Percentiles rank a stretch among this genome's conserved stretches.
These are phyloP conservation scores for Cyrtodaria siliqua DNA, from an alignment of 2,888 invertebrate species.

Conservation along the genomic window DNA sequence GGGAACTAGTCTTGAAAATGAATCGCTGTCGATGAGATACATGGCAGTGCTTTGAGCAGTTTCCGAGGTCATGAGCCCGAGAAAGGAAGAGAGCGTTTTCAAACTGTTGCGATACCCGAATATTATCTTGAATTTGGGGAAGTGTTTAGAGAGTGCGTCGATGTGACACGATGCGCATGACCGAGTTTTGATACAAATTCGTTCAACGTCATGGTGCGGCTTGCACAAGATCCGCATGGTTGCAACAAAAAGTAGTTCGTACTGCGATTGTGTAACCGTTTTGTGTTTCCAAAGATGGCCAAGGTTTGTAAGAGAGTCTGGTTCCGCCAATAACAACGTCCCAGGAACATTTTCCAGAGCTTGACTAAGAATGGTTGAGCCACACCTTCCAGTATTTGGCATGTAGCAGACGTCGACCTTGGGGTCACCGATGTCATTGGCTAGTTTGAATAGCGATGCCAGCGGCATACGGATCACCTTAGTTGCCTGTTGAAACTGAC, in stretches of 20 bases:
- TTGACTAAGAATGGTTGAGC: conserved; percentile 67
- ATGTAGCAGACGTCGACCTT: conserved; percentile 49
- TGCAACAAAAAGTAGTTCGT: conserved; percentile 39
- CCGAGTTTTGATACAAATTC: conserved; percentile 60
- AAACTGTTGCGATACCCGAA: conserved; percentile 66
- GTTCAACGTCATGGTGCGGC: conserved; percentile 25
- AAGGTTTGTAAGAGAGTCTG: conserved; percentile 62
- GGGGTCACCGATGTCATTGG: conserved; percentile 60
- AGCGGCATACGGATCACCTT: conserved; percentile 58
- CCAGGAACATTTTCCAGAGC: conserved; percentile 66
- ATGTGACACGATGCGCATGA: conserved; percentile 48
- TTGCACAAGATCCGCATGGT: conserved; percentile 55
- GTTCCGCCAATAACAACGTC: conserved; percentile 60
- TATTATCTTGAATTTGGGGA: conserved; percentile 53
- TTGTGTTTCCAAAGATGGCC: conserved; percentile 23
- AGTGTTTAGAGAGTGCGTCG: conserved; percentile 25
- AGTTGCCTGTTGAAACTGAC: conserved; percentile 62
- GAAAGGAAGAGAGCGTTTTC: conserved; percentile 56
- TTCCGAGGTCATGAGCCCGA: conserved; percentile 45
- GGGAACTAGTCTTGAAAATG: conserved; percentile 36
- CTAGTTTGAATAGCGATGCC: conserved; percentile 50
- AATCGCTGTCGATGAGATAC: conserved; percentile 43
- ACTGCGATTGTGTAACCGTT: conserved; percentile 18
- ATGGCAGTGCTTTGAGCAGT: conserved; percentile 30
- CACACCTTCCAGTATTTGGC: conserved; percentile 73